Evolutionary conservation across 2,797 vertebrate genomes (phyloP), one percentile per base, ranked within the genome.

Genomic region (Manis crassicaudata): DNA sequence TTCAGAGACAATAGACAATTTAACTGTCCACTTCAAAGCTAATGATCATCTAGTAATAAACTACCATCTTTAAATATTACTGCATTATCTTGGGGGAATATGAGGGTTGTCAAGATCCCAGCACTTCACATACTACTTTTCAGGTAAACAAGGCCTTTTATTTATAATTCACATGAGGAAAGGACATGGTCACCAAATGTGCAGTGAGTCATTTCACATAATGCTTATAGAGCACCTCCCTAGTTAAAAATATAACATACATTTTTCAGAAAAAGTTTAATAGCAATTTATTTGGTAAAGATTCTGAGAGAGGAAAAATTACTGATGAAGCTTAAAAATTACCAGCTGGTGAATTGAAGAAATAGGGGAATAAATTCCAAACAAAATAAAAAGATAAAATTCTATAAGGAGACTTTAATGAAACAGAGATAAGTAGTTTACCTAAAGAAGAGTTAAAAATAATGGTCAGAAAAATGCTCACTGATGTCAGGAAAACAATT

Each of bases 1-100:
- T 85, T 88, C 5, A 85, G 25, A 92, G 12, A 68, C 63, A 35
- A 35, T 37, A 54, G 62, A 63, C 68, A 89, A 77, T 88, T 70
- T 68, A 52, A 82, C 12, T 81, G 23, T 40, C 60, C 94, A 70
- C 27, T 40, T 79, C 40, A 88, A 77, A 82, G 43, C 23, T 91
- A 84, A 92, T 58, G 40, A 77, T 75, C 79, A 82, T 73, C 23
- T 73, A 52, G 18, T 73, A 95, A 35, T 65, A 90, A 95, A 70
- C 52, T 63, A 4, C 5, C 62, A 13, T 84, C 75, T 96, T 94
- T 90, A 95, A 97, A 72, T 25, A 88, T 63, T 88, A 70, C 23
- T 2, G 12, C 6, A 43, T 62, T 87, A 84, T 56, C 68, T 8
- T 21, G 11, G 29, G 21, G 20, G 5, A 68, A 93, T 90, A 81